phyloP scores from a whole-genome alignment of 1,140 invertebrate species.

The Diabrotica virgifera region DNA sequence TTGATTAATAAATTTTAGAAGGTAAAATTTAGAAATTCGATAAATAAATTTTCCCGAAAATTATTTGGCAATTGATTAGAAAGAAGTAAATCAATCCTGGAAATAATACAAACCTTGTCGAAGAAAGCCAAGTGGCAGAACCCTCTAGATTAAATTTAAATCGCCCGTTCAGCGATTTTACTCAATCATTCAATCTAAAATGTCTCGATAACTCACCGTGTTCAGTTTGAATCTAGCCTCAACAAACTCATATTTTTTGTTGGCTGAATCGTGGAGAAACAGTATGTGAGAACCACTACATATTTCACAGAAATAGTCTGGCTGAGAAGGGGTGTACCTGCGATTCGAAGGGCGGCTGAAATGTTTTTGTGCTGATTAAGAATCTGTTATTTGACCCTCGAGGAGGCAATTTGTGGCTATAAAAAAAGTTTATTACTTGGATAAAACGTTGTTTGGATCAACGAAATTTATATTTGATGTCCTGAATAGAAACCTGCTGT shows the following conservation, averaged over 20 bases:
- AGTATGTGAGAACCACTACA: slow-evolving; percentile 1
- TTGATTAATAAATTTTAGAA: no score
- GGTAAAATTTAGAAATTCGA: no score
- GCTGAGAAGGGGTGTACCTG: neutral
- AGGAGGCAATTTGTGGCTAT: neutral
- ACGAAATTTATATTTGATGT: neutral
- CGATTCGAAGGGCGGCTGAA: neutral
- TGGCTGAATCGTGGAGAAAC: neutral
- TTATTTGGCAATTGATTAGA: no score
- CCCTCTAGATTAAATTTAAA: neutral
- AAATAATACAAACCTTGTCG: no score
- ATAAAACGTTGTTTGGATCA: neutral
- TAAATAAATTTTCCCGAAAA: no score
- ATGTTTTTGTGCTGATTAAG: slow-evolving; percentile 2
- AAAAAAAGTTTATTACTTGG: neutral
- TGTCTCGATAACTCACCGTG: neutral
- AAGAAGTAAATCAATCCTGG: no score
- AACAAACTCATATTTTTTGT: slow-evolving; percentile 3
- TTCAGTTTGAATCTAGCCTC: neutral
- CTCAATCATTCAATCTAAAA: slow-evolving; percentile 3
- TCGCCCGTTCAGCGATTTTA: neutral
- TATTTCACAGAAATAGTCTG: slow-evolving; percentile 2
- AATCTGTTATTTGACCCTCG: slow-evolving; percentile 2
- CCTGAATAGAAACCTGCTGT: no score
- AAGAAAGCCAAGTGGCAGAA: neutral